Conservation (phyloP, 2,113 vertebrate genomes). For the Thalassarche chlororhynchos region DNA sequence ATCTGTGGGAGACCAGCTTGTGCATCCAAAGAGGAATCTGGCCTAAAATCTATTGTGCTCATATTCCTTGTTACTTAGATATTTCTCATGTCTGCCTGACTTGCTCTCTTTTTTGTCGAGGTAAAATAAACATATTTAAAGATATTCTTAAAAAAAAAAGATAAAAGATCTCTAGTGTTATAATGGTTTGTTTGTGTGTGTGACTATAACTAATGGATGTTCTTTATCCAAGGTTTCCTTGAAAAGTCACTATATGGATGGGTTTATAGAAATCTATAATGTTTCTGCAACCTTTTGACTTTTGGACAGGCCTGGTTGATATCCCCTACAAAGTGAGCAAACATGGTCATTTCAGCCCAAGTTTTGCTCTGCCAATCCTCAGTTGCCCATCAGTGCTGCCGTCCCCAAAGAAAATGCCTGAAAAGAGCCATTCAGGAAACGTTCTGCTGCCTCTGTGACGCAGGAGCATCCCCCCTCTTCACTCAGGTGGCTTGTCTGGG, state of each 20-base stretch:
- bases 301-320: neutral
- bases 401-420: neutral
- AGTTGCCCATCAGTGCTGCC: neutral
- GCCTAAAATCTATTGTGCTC: constrained; percentile 16
- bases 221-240: neutral
- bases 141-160: neutral
- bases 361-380: neutral
- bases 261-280: neutral
- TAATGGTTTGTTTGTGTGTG: neutral
- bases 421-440: neutral
- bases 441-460: neutral
- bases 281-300: neutral
- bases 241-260: neutral
- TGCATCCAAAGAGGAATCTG: constrained; percentile 51
- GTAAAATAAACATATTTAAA: neutral
- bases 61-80: neutral
- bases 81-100: neutral
- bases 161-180: neutral
- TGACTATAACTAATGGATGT: neutral
- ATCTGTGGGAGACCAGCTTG: constrained; percentile 41
- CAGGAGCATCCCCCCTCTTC: neutral
- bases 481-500: neutral
- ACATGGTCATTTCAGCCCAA: neutral
- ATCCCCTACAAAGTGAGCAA: neutral
- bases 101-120: neutral